These are phyloP conservation scores for Todus mexicanus DNA, from an alignment of 2,797 vertebrate genomes.

Conservation along the genomic window DNA sequence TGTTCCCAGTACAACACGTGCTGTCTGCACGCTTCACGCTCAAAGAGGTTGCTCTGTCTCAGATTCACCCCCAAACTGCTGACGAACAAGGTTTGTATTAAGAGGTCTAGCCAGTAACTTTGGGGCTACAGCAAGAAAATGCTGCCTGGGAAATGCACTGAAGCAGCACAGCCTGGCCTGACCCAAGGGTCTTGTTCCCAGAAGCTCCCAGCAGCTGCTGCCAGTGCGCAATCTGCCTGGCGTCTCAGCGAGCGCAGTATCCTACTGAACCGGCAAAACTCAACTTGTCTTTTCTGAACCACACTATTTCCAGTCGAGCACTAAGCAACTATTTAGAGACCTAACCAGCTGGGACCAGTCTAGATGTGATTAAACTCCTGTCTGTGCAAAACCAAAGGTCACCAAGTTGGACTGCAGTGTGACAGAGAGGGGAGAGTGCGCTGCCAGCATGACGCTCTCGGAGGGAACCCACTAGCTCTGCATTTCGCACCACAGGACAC, in stretches of 20 bases:
- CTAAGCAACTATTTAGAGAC: background rate
- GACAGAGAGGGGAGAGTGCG: background rate
- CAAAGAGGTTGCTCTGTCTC: background rate
- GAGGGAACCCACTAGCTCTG: background rate
- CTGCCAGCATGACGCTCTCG: fast-evolving
- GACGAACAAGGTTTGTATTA: background rate
- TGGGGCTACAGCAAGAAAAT: background rate
- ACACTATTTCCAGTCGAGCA: background rate
- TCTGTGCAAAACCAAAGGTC: background rate
- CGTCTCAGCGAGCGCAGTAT: background rate
- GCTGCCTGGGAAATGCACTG: background rate
- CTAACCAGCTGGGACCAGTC: background rate
- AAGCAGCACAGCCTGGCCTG: background rate
- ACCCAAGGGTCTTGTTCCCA: background rate
- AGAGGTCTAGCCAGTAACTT: background rate
- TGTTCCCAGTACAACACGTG: fast-evolving
- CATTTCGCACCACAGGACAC: background rate
- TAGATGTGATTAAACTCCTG: background rate
- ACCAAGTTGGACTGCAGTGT: background rate
- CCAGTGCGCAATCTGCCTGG: fast-evolving
- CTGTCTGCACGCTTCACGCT: background rate
- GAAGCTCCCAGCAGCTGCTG: background rate
- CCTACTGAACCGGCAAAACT: background rate
- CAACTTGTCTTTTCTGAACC: background rate
- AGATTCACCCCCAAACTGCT: fast-evolving